Conservation (phyloP, 1,140 invertebrate genomes). For the Aphaenogaster floridana region DNA sequence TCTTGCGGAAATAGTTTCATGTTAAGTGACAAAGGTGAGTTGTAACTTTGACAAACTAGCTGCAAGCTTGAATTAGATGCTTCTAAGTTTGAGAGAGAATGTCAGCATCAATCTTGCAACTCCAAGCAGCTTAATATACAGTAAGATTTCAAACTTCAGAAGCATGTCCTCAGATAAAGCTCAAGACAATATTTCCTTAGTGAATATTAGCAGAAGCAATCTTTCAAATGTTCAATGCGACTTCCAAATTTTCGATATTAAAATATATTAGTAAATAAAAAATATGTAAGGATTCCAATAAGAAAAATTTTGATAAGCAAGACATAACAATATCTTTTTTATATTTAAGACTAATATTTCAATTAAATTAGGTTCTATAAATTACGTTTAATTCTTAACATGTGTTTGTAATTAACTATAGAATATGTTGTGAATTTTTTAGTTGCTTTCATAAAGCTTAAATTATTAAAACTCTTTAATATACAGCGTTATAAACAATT, state of each 20-base stretch:
- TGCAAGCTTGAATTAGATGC: slow-evolving; percentile 31
- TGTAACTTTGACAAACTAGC: slow-evolving; percentile 53
- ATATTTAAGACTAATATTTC: not conserved
- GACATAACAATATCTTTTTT: not conserved
- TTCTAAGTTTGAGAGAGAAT: slow-evolving; percentile 46
- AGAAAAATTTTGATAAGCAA: not conserved
- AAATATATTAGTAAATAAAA: not conserved
- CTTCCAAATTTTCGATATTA: not conserved
- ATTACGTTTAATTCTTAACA: not conserved
- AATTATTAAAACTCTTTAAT: slow-evolving; percentile 13
- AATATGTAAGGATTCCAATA: not conserved
- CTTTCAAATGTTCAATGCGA: slow-evolving; percentile 8
- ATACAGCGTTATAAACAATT: not conserved
- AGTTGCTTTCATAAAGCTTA: not conserved
- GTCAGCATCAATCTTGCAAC: slow-evolving; percentile 24
- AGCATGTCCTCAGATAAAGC: not conserved
- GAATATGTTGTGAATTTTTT: not conserved
- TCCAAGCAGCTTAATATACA: slow-evolving; percentile 45
- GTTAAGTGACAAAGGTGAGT: slow-evolving; percentile 21
- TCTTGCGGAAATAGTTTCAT: slow-evolving; percentile 26
- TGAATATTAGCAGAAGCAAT: not conserved
- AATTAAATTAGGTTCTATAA: not conserved
- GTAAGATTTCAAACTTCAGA: slow-evolving; percentile 23
- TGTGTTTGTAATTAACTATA: not conserved
- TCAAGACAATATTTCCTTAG: not conserved